Evolutionary conservation across 2,888 invertebrate species (phyloP).

Genomic region (Malacosoma neustria): DNA sequence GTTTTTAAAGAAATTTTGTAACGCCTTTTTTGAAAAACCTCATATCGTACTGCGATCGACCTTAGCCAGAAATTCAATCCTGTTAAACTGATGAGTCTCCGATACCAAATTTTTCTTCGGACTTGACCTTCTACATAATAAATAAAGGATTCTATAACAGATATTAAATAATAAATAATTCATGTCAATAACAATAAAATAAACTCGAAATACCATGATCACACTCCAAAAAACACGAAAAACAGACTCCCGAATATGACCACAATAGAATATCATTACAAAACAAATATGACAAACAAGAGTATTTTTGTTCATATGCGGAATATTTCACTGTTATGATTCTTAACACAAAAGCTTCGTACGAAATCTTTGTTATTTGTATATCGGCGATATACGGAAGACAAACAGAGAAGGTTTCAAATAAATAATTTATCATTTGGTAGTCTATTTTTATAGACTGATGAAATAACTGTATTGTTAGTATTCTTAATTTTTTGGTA

Average conservation of each 20-base stretch:
- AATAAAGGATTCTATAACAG: too few relatives aligned
- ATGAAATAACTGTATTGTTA: constrained; percentile 11
- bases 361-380: constrained; percentile 19
- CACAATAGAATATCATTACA: constrained; percentile 9
- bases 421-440: constrained; percentile 36
- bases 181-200: background rate
- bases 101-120: too few relatives aligned
- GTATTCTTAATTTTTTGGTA: too few relatives aligned
- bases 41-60: too few relatives aligned
- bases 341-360: constrained; percentile 20
- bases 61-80: too few relatives aligned
- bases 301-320: constrained; percentile 4
- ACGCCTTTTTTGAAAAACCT: too few relatives aligned
- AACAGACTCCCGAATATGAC: constrained; percentile 1
- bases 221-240: background rate
- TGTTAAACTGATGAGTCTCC: too few relatives aligned
- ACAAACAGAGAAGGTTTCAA: constrained; percentile 29
- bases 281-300: constrained; percentile 8
- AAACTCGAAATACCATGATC: constrained; percentile 1
- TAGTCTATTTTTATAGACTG: constrained; percentile 19
- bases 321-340: background rate
- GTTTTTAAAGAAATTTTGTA: too few relatives aligned
- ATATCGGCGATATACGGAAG: constrained; percentile 14
- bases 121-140: too few relatives aligned
- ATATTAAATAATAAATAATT: too few relatives aligned